These are phyloP conservation scores for Platyscelio sp. DNA, from an alignment of 2,888 invertebrate genomes.

Conservation along the genomic window DNA sequence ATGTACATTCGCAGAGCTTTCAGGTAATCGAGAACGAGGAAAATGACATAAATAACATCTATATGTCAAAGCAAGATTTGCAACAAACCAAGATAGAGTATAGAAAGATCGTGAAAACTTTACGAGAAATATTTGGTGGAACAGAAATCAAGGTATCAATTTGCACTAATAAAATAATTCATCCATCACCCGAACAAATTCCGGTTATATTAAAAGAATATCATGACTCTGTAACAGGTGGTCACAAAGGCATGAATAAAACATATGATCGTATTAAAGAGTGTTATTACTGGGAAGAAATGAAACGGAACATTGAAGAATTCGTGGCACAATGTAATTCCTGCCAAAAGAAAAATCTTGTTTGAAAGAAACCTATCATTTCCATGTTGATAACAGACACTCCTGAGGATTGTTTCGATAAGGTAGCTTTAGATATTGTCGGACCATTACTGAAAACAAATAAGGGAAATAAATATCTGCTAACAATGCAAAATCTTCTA, in stretches of 20 bases:
- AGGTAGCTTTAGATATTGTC: not conserved
- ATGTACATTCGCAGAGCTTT: no score
- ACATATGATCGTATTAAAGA: constrained; percentile 57
- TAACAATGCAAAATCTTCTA: not conserved
- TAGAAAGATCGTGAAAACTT: no score
- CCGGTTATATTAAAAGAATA: constrained; percentile 38
- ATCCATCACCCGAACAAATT: not conserved
- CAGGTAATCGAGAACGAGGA: no score
- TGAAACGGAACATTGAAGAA: constrained; percentile 47
- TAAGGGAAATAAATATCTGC: not conserved
- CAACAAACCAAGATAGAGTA: no score
- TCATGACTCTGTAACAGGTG: constrained; percentile 57
- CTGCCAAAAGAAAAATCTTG: constrained; percentile 61
- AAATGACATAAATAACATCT: no score
- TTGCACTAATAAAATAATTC: not conserved
- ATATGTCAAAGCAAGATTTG: no score
- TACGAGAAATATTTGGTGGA: no score
- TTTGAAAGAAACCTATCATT: constrained; percentile 19
- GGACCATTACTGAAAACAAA: not conserved
- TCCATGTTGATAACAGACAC: constrained; percentile 68
- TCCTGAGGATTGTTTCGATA: not conserved
- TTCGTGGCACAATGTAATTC: constrained; percentile 45
- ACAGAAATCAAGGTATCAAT: no score
- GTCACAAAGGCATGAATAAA: constrained; percentile 70
- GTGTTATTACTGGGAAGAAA: constrained; percentile 62